phyloP scores from a whole-genome alignment of 1,140 invertebrate species.

The Aleiodes sp. region DNA sequence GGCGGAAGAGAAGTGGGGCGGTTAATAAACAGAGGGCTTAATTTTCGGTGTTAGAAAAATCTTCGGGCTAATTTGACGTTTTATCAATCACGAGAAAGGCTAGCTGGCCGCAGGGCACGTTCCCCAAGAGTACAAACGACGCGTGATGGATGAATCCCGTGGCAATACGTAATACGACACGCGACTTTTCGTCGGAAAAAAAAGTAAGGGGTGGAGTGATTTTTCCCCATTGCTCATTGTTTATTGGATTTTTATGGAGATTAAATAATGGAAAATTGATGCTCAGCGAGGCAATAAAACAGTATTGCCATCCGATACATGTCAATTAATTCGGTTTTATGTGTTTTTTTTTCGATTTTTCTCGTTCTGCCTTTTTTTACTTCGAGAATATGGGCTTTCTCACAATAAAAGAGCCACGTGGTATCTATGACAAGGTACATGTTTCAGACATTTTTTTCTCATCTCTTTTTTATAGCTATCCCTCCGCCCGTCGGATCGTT shows the following conservation, averaged over 20 bases:
- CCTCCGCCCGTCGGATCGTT: conserved; percentile 45
- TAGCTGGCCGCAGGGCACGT: conserved; percentile 40
- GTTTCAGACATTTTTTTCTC: conserved; percentile 4
- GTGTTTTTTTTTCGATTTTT: neutral
- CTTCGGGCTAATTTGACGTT: conserved; percentile 50
- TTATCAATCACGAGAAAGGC: conserved; percentile 52
- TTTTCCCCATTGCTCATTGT: conserved; percentile 38
- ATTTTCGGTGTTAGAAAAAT: conserved; percentile 31
- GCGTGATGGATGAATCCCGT: conserved; percentile 54
- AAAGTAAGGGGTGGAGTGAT: no score
- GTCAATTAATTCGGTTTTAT: conserved; percentile 21
- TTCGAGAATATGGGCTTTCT: conserved; percentile 39
- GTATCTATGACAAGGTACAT: conserved; percentile 26
- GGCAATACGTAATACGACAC: conserved; percentile 49
- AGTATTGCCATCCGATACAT: conserved; percentile 19
- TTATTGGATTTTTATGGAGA: conserved; percentile 57
- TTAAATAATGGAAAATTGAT: conserved; percentile 42
- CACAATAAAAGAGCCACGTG: conserved; percentile 51
- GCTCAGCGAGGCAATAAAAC: conserved; percentile 31
- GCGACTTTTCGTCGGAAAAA: conserved; percentile 26
- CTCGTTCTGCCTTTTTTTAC: neutral
- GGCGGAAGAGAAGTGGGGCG: conserved; percentile 9
- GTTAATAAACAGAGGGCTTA: conserved; percentile 12
- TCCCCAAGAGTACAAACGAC: conserved; percentile 31
- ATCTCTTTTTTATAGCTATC: conserved; percentile 24